phyloP scores from a whole-genome alignment of 1,140 invertebrate genomes.

The Mya arenaria region DNA sequence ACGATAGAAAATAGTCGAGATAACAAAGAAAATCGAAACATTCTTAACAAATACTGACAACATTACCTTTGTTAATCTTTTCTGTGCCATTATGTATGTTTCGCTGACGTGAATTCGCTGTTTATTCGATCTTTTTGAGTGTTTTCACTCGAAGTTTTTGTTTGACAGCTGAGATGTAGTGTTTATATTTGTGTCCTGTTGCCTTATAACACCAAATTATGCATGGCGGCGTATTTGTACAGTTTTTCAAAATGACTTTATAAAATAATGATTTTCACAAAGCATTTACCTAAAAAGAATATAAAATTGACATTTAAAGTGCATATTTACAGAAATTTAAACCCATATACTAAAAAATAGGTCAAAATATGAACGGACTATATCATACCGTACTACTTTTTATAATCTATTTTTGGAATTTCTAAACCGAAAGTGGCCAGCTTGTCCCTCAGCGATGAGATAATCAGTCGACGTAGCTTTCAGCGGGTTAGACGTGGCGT shows the following conservation, averaged over 20 bases:
- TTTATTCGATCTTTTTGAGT: too few species aligned
- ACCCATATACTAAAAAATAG: not conserved
- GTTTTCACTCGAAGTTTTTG: not conserved
- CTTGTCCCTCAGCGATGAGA: constrained; percentile 9
- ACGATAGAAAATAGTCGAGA: not conserved
- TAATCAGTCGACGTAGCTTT: constrained; percentile 28
- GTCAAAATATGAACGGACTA: not conserved
- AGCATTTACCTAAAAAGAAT: not conserved
- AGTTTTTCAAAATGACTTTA: not conserved
- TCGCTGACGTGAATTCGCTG: not conserved
- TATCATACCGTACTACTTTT: constrained; percentile 22
- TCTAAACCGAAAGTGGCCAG: constrained; percentile 35
- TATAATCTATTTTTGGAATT: not conserved
- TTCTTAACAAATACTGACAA: not conserved
- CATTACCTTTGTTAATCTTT: constrained; percentile 37
- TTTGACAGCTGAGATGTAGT: constrained; percentile 41
- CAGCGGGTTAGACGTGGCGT: too few species aligned
- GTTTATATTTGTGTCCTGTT: constrained; percentile 32
- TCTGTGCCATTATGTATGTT: constrained; percentile 28
- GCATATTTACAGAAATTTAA: not conserved
- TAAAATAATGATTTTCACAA: not conserved
- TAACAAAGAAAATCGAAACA: not conserved
- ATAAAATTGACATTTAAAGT: not conserved
- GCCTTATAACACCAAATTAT: not conserved
- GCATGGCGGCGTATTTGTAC: not conserved